phyloP scores from a whole-genome alignment of 2,113 vertebrate species.

The Dicaeum eximium region DNA sequence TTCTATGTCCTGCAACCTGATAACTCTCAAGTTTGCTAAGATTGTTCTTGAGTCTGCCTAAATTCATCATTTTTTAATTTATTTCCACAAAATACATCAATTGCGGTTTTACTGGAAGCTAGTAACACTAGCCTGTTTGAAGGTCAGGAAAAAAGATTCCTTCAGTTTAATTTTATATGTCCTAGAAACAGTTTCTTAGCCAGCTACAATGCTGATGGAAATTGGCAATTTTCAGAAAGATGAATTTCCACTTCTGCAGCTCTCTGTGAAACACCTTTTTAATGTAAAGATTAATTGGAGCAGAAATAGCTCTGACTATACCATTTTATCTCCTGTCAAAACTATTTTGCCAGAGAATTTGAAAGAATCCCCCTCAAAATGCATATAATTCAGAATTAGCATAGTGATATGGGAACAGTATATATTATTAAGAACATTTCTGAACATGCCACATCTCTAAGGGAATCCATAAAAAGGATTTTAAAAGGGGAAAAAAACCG shows the following conservation, averaged over 20 bases:
- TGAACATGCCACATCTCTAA: background rate
- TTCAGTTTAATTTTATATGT: constrained; percentile 12
- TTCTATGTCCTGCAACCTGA: background rate
- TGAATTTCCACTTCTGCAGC: constrained; percentile 2
- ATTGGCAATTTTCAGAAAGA: constrained; percentile 2
- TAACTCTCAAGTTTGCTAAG: background rate
- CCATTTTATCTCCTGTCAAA: background rate
- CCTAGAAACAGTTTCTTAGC: background rate
- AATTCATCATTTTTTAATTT: background rate
- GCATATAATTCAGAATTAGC: background rate
- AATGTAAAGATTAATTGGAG: constrained; percentile 6
- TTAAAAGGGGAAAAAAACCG: background rate
- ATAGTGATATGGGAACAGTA: background rate
- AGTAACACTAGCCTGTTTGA: background rate
- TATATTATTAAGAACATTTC: background rate
- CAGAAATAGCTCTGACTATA: background rate
- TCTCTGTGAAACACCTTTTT: background rate
- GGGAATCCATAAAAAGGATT: background rate
- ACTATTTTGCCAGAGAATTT: background rate
- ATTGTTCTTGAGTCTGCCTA: background rate
- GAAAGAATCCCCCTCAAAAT: background rate
- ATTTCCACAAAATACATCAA: background rate
- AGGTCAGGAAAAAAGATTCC: background rate
- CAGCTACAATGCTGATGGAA: background rate
- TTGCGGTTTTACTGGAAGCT: background rate